Evolutionary conservation across 1,140 invertebrate species (phyloP).

Genomic region (Drosophila sturtevanti): DNA sequence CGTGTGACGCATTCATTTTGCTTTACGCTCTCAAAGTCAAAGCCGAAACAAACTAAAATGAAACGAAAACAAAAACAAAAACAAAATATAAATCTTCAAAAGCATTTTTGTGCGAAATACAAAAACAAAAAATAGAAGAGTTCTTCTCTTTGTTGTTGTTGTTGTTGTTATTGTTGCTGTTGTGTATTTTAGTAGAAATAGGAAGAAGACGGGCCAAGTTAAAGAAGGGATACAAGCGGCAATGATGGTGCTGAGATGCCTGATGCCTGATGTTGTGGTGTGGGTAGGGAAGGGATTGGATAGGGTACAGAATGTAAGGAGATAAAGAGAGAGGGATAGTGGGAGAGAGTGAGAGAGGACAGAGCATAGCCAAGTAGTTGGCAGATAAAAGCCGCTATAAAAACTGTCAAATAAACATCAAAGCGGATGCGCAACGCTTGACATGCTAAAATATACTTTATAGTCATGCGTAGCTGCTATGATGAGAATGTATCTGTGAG

Average conservation of each 20-base stretch:
- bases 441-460: conserved; percentile 82
- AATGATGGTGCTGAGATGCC: too few relatives aligned
- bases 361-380: conserved; percentile 67
- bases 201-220: conserved; percentile 39
- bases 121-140: too few relatives aligned
- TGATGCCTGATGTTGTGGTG: too few relatives aligned
- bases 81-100: conserved; percentile 79
- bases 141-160: too few relatives aligned
- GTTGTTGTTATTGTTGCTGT: neutral
- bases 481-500: conserved; percentile 44
- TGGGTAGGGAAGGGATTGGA: too few relatives aligned
- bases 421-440: conserved; percentile 81
- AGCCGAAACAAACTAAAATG: conserved; percentile 52
- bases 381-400: conserved; percentile 81
- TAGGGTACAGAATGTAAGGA: neutral
- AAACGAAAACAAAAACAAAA: conserved; percentile 52
- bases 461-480: conserved; percentile 72
- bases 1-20: conserved; percentile 66
- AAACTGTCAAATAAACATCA: conserved; percentile 82
- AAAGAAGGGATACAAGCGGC: conserved; percentile 17
- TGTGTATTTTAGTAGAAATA: conserved; percentile 49
- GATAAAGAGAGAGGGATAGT: neutral
- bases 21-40: conserved; percentile 74
- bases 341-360: neutral
- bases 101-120: conserved; percentile 61